Base-by-base conservation (phyloP, 1,140 invertebrate genomes). In the Neodiprion lecontei region DNA sequence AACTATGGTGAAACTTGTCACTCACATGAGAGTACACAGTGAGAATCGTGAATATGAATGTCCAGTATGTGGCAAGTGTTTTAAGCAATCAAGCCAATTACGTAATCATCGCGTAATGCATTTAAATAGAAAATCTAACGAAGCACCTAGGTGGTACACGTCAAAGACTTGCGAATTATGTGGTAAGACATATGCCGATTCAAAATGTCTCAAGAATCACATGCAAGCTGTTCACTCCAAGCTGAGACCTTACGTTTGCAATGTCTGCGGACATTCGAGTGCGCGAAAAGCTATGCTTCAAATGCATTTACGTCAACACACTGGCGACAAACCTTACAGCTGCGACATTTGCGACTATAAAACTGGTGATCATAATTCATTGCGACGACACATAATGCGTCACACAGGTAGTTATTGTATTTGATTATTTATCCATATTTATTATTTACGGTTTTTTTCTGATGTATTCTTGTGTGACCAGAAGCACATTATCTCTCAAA, bases 151-250 rank as follows among this genome's bases (percentile, higher is more conserved):
- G 66, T 91, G 92, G 90, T 93, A 92, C 79, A 91, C 90, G 0
- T 90, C 91, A 40, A 93, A 93, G 80, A 89, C 90, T n/a, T 95
- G 94, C 82, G 89, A 91, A 68, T 90, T 92, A 47, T 95, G 94
- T 81, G 88, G 91, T 21, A 90, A 93, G 53, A 91, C 89, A 53
- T 95, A 95, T 83, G 92, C 93, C 0, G 94, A 95, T 79, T 91
- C 92, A 5, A 95, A 95, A 83, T 93, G 92, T 79, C 84, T 96
- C 8, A 93, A 93, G 69, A 93, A 92, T 83, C 95, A 96, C 75
- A 91, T 95, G 11, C 92, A 95, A 83, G 91, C 92, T 1, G 94
- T 96, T 1, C 95, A 96, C 81, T 92, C 92, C 47, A 94, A 95
- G 81, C 85, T 94, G 17, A 94, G 94, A 77, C 94, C 93, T 0